Conservation (phyloP, 2,797 vertebrate species). For the Naso thynnoides region DNA sequence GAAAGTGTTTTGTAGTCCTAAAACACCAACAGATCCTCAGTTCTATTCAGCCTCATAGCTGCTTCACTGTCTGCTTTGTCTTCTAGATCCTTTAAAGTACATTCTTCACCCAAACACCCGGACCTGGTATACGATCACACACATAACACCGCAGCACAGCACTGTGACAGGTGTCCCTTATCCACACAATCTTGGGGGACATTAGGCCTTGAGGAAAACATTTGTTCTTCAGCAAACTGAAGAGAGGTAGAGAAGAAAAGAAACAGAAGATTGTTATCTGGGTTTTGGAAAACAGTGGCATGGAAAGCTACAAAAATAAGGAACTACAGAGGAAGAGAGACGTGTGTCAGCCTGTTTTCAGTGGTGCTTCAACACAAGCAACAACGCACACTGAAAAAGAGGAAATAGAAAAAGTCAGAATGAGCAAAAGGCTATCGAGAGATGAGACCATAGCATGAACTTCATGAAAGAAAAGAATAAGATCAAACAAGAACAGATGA, state of each 20-base stretch:
- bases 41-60: constrained; percentile 54
- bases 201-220: constrained; percentile 48
- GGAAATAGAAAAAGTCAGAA: neutral
- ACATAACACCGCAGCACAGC: constrained; percentile 31
- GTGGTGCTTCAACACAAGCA: constrained; percentile 25
- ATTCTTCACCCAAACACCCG: constrained; percentile 68
- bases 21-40: constrained; percentile 44
- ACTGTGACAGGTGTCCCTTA: constrained; percentile 73
- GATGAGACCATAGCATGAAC: constrained; percentile 40
- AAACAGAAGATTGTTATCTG: constrained; percentile 60
- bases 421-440: constrained; percentile 25
- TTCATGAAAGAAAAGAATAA: constrained; percentile 41
- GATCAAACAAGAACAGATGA: constrained; percentile 60
- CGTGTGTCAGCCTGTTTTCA: constrained; percentile 61
- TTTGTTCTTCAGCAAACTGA: constrained; percentile 27
- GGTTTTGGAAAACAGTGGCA: constrained; percentile 28
- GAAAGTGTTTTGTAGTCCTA: constrained; percentile 37
- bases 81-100: constrained; percentile 68
- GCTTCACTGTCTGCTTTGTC: constrained; percentile 66
- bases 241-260: constrained; percentile 51
- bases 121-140: constrained; percentile 40
- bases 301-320: constrained; percentile 8
- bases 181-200: constrained; percentile 60
- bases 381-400: constrained; percentile 7
- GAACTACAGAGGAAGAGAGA: constrained; percentile 27